These are phyloP conservation scores for Penaeus monodon DNA, from an alignment of 2,888 invertebrate genomes.

Conservation along the genomic window DNA sequence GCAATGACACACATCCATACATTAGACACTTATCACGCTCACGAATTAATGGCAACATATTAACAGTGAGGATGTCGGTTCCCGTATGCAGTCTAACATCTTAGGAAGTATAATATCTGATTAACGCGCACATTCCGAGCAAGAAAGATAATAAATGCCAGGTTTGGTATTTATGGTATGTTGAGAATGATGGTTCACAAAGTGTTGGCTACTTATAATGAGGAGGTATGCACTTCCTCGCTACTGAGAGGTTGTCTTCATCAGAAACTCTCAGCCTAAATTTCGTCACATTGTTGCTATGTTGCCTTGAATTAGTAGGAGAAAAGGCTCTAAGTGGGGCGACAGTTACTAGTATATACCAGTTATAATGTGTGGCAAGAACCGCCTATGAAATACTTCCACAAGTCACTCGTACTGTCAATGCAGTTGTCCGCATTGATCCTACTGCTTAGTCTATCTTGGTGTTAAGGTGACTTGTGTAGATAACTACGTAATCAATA, in stretches of 20 bases:
- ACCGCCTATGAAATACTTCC: background rate
- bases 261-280: constrained; percentile 25
- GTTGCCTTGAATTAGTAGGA: constrained; percentile 35
- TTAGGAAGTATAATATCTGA: too few species aligned
- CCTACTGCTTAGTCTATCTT: too few species aligned
- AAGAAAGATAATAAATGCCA: constrained; percentile 4
- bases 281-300: constrained; percentile 9
- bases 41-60: constrained; percentile 49
- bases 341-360: constrained; percentile 30
- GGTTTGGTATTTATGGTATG: constrained; percentile 5
- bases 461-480: too few species aligned
- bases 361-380: constrained; percentile 32
- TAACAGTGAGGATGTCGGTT: constrained; percentile 34
- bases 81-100: constrained; percentile 26
- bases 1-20: constrained; percentile 48
- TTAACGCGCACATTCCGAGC: too few species aligned
- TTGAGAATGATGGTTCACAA: constrained; percentile 3
- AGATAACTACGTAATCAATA: too few species aligned
- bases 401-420: background rate
- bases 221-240: background rate
- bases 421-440: too few species aligned
- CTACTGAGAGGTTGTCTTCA: background rate
- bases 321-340: constrained; percentile 22
- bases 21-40: too few species aligned
- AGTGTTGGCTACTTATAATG: background rate